phyloP scores from a whole-genome alignment of 2,888 invertebrate genomes.

The Tipula helvola region DNA sequence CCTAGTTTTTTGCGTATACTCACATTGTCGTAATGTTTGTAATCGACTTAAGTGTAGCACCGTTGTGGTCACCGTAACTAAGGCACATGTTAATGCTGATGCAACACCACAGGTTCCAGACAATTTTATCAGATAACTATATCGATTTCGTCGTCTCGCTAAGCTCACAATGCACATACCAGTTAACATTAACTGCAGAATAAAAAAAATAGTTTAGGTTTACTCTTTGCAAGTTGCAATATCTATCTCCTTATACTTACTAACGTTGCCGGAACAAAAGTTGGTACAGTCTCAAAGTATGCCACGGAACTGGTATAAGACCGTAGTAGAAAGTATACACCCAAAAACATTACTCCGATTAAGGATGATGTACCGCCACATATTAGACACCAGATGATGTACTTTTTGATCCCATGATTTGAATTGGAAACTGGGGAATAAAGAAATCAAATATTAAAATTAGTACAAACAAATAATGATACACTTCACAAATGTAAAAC shows the following conservation, averaged over 20 bases:
- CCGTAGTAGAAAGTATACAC: slow-evolving; percentile 62
- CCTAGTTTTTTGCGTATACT: slow-evolving; percentile 65
- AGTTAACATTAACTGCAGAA: slow-evolving; percentile 65
- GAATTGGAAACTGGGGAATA: slow-evolving; percentile 31
- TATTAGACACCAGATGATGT: slow-evolving; percentile 64
- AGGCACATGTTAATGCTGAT: slow-evolving; percentile 74
- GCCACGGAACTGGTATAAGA: slow-evolving; percentile 60
- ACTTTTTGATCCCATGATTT: slow-evolving; percentile 44
- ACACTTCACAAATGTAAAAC: too few species aligned
- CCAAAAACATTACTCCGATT: slow-evolving; percentile 59
- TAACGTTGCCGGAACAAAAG: slow-evolving; percentile 84
- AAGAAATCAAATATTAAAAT: slow-evolving; percentile 5
- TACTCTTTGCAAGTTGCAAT: neutral
- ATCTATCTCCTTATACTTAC: slow-evolving; percentile 41
- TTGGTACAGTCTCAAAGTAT: slow-evolving; percentile 86
- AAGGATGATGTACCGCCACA: slow-evolving; percentile 63
- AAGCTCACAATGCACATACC: slow-evolving; percentile 78
- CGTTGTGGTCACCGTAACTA: slow-evolving; percentile 75
- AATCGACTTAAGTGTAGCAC: slow-evolving; percentile 84
- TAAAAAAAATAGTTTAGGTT: slow-evolving; percentile 4
- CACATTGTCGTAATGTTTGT: slow-evolving; percentile 75
- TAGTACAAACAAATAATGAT: too few species aligned
- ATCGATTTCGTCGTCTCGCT: slow-evolving; percentile 69
- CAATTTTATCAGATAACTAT: slow-evolving; percentile 81
- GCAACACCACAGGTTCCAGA: slow-evolving; percentile 79